Percentiles rank a stretch among this genome's conserved stretches.
These are phyloP conservation scores for Drosophila willistoni DNA, from an alignment of 1,140 invertebrate genomes.

Conservation along the genomic window DNA sequence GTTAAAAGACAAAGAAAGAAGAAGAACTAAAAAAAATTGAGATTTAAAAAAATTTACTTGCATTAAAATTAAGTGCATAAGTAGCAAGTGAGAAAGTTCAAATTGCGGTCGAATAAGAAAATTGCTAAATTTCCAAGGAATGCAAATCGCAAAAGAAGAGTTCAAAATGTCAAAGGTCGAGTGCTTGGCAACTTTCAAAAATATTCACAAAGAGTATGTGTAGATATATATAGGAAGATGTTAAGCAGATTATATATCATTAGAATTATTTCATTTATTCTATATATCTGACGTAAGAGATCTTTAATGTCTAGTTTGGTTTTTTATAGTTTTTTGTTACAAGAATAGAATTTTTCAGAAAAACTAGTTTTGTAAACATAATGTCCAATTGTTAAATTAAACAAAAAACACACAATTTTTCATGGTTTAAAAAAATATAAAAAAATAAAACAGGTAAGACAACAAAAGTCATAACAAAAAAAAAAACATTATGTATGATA, in stretches of 20 bases:
- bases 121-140: conserved; percentile 28
- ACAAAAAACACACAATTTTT: neutral
- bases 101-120: conserved; percentile 24
- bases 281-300: no score
- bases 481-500: no score
- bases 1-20: conserved; percentile 27
- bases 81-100: conserved; percentile 27
- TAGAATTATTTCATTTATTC: no score
- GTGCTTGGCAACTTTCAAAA: no score
- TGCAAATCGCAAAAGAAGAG: neutral
- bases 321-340: neutral
- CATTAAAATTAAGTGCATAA: conserved; percentile 34
- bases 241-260: no score
- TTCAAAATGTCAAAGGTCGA: neutral
- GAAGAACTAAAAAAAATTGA: conserved; percentile 39
- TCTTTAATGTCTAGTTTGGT: no score
- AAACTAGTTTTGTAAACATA: neutral
- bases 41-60: conserved; percentile 37
- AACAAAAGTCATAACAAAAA: no score
- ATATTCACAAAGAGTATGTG: no score
- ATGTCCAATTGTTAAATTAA: no score
- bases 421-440: conserved; percentile 11
- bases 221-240: no score
- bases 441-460: neutral
- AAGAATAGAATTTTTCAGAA: neutral